Conservation (phyloP, 2,113 vertebrate species). For the Zapus hudsonius region DNA sequence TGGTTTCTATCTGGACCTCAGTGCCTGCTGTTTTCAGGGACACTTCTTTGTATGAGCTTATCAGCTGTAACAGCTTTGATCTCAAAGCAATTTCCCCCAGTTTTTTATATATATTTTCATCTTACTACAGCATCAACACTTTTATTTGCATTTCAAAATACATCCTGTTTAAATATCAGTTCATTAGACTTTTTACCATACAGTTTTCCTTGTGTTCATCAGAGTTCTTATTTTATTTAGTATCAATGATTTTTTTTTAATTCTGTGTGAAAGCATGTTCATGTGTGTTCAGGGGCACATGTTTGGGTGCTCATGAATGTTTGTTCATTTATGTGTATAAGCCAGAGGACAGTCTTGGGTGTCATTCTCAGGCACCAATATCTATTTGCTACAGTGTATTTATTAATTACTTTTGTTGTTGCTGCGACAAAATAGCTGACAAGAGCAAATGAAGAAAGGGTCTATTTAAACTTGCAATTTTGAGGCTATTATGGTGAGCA, state of each 20-base stretch:
- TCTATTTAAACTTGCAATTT: too few relatives aligned
- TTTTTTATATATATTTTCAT: conserved; percentile 23
- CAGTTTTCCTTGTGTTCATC: background rate
- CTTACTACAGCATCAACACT: background rate
- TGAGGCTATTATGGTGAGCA: too few relatives aligned
- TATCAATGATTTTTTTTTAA: background rate
- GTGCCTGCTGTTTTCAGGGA: background rate
- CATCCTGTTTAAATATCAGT: background rate
- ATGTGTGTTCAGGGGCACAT: background rate
- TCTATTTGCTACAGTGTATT: too few relatives aligned
- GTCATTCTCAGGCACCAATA: too few relatives aligned
- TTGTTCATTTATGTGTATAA: too few relatives aligned
- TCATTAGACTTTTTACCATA: conserved; percentile 36
- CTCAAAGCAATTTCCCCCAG: background rate
- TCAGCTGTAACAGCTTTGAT: conserved; percentile 12
- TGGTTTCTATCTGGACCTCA: conserved; percentile 19
- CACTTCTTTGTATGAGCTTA: conserved; percentile 12
- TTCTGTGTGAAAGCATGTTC: background rate
- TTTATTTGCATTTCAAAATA: conserved; percentile 9
- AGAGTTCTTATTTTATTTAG: background rate
- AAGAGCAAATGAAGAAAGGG: too few relatives aligned
- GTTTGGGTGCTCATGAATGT: too few relatives aligned
- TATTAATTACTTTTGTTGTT: too few relatives aligned
- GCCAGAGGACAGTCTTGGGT: too few relatives aligned
- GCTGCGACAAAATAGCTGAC: too few relatives aligned